phyloP scores from a whole-genome alignment of 64 coral and sea anemone genomes.

The Stylophora pistillata region DNA sequence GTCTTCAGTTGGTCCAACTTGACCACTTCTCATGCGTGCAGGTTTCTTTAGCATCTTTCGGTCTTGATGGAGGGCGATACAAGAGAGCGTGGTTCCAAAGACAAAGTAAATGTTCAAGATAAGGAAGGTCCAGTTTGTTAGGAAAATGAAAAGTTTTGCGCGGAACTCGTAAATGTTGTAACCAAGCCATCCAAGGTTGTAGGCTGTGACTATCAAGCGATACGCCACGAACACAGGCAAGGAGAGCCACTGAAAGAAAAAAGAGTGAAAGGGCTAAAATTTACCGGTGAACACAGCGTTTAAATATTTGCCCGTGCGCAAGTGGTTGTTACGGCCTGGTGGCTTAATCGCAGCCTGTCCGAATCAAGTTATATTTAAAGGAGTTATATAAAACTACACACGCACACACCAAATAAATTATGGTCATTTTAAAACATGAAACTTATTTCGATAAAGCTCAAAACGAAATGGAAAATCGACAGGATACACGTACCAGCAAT shows the following conservation, averaged over 20 bases:
- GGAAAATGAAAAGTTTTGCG: constrained; percentile 53
- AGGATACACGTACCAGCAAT: no score
- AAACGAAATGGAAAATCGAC: no score
- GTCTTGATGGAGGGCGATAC: constrained; percentile 35
- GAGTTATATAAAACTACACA: no score
- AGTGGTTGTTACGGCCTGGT: no score
- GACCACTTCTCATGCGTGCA: background rate
- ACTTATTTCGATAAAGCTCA: no score
- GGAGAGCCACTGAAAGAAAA: constrained; percentile 51
- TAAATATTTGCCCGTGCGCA: no score
- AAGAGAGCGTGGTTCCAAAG: constrained; percentile 46
- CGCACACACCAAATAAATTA: no score
- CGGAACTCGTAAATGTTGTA: constrained; percentile 20
- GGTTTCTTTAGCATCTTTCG: background rate
- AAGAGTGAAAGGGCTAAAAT: background rate
- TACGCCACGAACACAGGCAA: constrained; percentile 47
- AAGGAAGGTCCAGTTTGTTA: constrained; percentile 72
- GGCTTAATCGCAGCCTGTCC: no score
- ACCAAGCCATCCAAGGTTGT: constrained; percentile 53
- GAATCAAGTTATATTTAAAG: no score
- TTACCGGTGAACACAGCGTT: background rate
- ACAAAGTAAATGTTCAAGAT: constrained; percentile 64
- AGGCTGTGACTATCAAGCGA: constrained; percentile 40
- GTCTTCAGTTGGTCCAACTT: background rate
- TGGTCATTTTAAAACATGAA: no score